Base-by-base conservation (phyloP, 2,113 vertebrate genomes). In the Ceyx melanurus region DNA sequence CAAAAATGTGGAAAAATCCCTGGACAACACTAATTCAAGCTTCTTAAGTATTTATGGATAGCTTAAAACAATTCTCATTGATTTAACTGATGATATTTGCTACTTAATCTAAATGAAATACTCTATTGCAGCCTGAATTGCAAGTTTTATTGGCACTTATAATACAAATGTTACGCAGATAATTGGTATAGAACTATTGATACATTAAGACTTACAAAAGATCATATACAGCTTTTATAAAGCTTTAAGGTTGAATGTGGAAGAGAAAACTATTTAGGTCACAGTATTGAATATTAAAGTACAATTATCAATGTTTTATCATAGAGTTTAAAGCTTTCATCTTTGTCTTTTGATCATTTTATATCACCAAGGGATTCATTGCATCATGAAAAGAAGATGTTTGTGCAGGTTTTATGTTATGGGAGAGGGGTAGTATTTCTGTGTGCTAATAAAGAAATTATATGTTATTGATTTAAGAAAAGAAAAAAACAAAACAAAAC, bases 241-340 rank as follows among this genome's bases (percentile, higher is more conserved):
- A 93, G n/a, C 28, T 66, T 86, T 83, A 92, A 76, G 31, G 10
- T 73, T 92, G 37, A 53, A 78, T 46, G 70, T n/a, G 70, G 37
- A 86, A 65, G 46, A 48, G 25, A 89, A 71, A 81, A 42, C 25
- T 31, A 74, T 89, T 96, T 89, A 40, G 80, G 88, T 85, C 77
- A 57, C 51, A 37, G 15, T 75, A 72, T 76, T 78, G 62, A 90
- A 90, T 93, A 86, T 90, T 96, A 77, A 31, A 75, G 53, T 29
- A 84, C 57, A 76, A 80, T 71, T 88, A 82, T 95, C 60, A 78
- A 56, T 93, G 78, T 87, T 96, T 94, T 92, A 88, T 86, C n/a
- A n/a, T 10, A 77, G 50, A 37, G 25, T 80, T 80, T 75, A 76
- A 89, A 84, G 72, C 71, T 93, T 94, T 93, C 75, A 82, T 92